Evolutionary conservation across 2,888 invertebrate species (phyloP).

Genomic region (Achlya flavicornis): DNA sequence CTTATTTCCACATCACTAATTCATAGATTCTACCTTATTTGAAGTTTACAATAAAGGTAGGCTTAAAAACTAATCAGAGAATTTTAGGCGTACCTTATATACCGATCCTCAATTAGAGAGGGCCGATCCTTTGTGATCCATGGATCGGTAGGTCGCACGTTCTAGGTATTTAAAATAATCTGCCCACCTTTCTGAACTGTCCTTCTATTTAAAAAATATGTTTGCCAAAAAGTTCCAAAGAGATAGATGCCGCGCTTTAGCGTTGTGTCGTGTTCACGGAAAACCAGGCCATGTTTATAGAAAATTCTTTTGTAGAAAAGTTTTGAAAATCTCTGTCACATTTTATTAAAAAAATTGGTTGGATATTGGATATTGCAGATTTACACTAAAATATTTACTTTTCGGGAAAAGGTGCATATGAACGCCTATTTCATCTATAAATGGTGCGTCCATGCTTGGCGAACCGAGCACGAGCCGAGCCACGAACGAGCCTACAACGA

Average conservation of each 20-base stretch:
- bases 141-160: conserved; percentile 34
- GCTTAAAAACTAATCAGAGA: conserved; percentile 55
- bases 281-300: neutral
- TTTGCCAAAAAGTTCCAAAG: neutral
- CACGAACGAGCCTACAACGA: too few species aligned
- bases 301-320: neutral
- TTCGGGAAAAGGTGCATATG: too few species aligned
- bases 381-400: too few species aligned
- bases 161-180: conserved; percentile 40
- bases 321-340: neutral
- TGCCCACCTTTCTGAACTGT: neutral
- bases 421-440: too few species aligned
- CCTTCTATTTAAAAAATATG: neutral
- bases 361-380: neutral
- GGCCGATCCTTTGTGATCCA: conserved; percentile 44
- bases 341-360: neutral
- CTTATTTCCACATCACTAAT: conserved; percentile 13
- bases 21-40: conserved; percentile 15
- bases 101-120: conserved; percentile 55
- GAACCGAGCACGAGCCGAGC: too few species aligned
- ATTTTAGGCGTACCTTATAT: conserved; percentile 44
- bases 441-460: too few species aligned
- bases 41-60: conserved; percentile 32
- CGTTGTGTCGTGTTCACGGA: neutral
- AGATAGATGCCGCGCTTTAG: neutral